phyloP scores from a whole-genome alignment of 1,140 invertebrate species.

The Ceratosolen fusciceps region DNA sequence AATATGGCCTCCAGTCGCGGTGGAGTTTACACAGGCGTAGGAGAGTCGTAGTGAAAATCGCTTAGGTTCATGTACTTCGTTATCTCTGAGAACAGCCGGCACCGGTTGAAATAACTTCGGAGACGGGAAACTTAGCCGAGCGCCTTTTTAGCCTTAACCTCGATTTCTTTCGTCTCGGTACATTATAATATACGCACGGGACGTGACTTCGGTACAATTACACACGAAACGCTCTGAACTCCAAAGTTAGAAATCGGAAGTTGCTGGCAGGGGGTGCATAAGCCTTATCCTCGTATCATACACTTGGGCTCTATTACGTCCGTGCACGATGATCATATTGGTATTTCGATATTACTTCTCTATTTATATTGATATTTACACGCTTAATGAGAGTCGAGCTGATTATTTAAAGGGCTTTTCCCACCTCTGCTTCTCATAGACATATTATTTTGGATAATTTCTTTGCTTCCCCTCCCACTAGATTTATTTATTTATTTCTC shows the following conservation, averaged over 20 bases:
- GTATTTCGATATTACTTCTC: background rate
- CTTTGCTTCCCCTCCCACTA: background rate
- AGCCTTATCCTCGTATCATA: background rate
- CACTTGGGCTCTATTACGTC: background rate
- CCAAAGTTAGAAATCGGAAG: background rate
- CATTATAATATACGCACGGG: background rate
- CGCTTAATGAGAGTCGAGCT: background rate
- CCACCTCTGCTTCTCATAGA: background rate
- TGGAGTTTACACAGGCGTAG: conserved; percentile 24
- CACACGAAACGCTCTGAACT: background rate
- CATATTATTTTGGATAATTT: background rate
- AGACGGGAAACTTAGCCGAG: background rate
- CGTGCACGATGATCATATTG: background rate
- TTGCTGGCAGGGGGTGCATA: conserved; percentile 7
- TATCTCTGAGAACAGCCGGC: background rate
- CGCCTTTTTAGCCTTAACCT: conserved; percentile 33
- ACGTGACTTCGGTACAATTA: background rate
- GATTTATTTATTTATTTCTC: no score
- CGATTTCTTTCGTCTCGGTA: conserved; percentile 5
- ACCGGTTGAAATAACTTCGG: background rate
- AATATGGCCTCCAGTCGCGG: conserved; percentile 64
- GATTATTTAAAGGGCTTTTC: background rate
- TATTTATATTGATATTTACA: background rate
- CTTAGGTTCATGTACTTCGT: background rate
- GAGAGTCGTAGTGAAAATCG: conserved; percentile 4